A percentile compares a stretch with the other conserved stretches of the same genome.
Conservation (phyloP, 2,113 vertebrate species). For the Brachypodius melanocephalos region DNA sequence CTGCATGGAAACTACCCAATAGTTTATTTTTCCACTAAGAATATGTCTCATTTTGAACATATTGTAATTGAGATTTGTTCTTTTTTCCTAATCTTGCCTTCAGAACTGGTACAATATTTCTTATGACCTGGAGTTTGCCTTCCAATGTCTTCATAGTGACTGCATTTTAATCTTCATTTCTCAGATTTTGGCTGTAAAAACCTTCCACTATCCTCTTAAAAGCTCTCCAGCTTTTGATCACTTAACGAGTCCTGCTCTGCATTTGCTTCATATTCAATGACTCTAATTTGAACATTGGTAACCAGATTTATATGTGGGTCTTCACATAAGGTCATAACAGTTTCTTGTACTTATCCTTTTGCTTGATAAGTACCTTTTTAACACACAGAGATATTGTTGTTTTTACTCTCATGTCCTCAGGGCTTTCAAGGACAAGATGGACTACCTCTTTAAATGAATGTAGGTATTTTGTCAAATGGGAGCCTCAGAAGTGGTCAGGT, state of each 20-base stretch:
- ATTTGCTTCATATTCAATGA: background rate
- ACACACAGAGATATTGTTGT: accelerated
- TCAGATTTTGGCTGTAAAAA: background rate
- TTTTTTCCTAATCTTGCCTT: background rate
- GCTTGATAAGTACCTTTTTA: background rate
- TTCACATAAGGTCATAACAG: background rate
- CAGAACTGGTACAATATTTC: background rate
- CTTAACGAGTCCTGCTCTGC: background rate
- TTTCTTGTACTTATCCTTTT: background rate
- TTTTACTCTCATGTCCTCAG: background rate
- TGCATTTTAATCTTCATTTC: background rate
- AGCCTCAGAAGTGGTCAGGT: background rate
- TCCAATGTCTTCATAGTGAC: background rate
- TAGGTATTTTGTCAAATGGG: background rate
- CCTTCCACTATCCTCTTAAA: background rate
- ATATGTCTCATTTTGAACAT: background rate
- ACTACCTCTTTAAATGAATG: background rate
- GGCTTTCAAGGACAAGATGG: background rate
- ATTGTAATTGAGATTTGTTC: background rate
- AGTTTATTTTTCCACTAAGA: background rate
- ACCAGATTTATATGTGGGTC: background rate
- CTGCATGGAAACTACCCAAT: background rate
- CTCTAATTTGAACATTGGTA: background rate
- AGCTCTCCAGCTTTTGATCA: background rate
- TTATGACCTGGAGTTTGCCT: background rate